Evolutionary conservation across 2,113 vertebrate genomes (phyloP).

Genomic region (Vanacampus margaritifer): DNA sequence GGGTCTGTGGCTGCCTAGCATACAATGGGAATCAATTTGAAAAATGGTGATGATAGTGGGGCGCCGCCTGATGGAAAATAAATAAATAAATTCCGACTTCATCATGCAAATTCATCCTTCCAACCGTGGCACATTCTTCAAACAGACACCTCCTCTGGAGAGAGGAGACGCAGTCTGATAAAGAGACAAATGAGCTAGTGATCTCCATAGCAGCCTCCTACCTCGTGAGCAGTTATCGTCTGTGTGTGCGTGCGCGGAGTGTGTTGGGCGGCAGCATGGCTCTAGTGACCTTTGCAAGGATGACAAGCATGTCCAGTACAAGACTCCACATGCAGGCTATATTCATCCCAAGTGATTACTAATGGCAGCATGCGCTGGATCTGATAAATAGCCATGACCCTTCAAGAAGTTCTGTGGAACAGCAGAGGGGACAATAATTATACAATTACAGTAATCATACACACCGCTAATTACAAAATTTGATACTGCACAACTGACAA

Average conservation of each 20-base stretch:
- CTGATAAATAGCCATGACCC: slow-evolving; percentile 28
- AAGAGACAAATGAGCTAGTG: slow-evolving; percentile 90
- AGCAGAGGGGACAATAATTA: slow-evolving; percentile 30
- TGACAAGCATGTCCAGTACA: slow-evolving; percentile 73
- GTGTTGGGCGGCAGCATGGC: slow-evolving; percentile 35
- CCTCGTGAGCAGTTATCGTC: slow-evolving; percentile 34
- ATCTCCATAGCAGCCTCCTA: slow-evolving; percentile 73
- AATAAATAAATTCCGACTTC: slow-evolving; percentile 74
- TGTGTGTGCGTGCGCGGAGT: slow-evolving; percentile 20
- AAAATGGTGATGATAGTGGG: slow-evolving; percentile 38
- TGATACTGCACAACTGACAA: slow-evolving; percentile 24
- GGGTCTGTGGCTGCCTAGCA: slow-evolving; percentile 48
- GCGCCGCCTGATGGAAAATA: slow-evolving; percentile 59
- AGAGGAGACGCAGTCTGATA: slow-evolving; percentile 84
- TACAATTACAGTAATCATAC: slow-evolving; percentile 43
- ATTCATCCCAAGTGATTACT: slow-evolving; percentile 52
- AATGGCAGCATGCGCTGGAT: slow-evolving; percentile 15
- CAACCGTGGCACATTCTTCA: slow-evolving; percentile 90
- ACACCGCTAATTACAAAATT: slow-evolving; percentile 24
- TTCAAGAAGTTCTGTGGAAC: slow-evolving; percentile 24
- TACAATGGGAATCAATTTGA: slow-evolving; percentile 59
- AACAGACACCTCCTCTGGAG: slow-evolving; percentile 91
- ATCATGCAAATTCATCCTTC: slow-evolving; percentile 91
- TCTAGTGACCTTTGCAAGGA: slow-evolving; percentile 81
- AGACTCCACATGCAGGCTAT: slow-evolving; percentile 47